These are phyloP conservation scores for Microcebus ravelobensis DNA, from an alignment of 2,113 vertebrate genomes.

Conservation along the genomic window DNA sequence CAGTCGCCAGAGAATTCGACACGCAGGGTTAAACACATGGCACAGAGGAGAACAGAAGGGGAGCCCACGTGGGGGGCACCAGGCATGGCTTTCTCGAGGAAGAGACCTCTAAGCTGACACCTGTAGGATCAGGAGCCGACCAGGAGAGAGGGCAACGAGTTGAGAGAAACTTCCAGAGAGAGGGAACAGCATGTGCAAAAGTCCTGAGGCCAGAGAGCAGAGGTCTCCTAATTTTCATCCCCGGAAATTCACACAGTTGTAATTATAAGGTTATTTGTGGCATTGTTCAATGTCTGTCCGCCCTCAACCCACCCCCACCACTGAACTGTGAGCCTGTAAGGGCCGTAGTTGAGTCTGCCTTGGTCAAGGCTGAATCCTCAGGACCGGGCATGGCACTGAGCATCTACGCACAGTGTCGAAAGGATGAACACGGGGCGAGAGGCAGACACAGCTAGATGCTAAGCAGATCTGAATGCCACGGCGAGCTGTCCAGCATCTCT, in stretches of 20 bases:
- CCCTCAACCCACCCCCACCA: no score
- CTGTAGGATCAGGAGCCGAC: neutral
- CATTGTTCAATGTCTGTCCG: neutral
- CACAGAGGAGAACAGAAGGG: neutral
- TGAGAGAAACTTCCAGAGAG: neutral
- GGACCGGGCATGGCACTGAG: neutral
- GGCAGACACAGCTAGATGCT: no score
- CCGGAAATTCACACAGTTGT: neutral
- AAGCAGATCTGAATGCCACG: accelerated
- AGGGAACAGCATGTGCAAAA: neutral
- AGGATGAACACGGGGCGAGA: neutral
- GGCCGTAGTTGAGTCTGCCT: neutral
- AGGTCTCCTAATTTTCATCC: neutral
- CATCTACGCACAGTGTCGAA: neutral
- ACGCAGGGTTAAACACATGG: neutral
- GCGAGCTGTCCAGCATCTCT: neutral
- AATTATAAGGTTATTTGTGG: neutral
- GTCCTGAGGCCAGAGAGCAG: neutral
- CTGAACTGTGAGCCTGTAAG: neutral
- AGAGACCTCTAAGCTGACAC: neutral
- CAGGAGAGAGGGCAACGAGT: neutral
- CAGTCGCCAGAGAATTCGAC: accelerated
- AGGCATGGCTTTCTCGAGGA: neutral
- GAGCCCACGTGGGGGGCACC: neutral
- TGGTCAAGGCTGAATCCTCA: neutral